Evolutionary conservation across 2,113 vertebrate genomes (phyloP), one percentile per base, ranked within the genome.

Genomic region (Brachionichthys hirsutus): DNA sequence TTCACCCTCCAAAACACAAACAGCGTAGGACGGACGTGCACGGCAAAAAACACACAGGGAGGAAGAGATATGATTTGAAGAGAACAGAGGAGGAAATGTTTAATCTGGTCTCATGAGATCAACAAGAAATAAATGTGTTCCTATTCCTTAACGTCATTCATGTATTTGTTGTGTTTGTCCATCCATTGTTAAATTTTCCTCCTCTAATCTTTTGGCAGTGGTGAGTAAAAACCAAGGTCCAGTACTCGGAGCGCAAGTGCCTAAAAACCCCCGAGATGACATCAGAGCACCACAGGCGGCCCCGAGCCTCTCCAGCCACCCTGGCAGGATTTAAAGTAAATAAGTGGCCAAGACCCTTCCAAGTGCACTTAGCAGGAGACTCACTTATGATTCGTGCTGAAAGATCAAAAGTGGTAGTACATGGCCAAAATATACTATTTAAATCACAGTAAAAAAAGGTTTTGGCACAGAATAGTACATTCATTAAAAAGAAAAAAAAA

Each of bases 1-100:
- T 82, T 88, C 78, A 84, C 80, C 70, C 78, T 84, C 75, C 74
- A 67, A 42, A 77, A 73, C 77, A 74, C 79, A 82, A 78, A 85
- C 81, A 81, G 42, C 56, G 73, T 54, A 77, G 51, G 59, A 47
- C 34, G 48, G 46, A 68, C 55, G n/a, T 18, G 14, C 47, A 69
- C 41, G 46, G 18, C 41, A 19, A 61, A 59, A 51, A 52, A 30
- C 1, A 4, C 41, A 69, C 38, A 64, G 12, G 44, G 4, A 70
- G 40, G 49, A 62, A n/a, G n/a, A n/a, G n/a, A n/a, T n/a, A n/a
- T n/a, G n/a, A 30, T 30, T 30, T 30, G 24, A 30, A 30, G 8
- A 2, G 24, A 30, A 30, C 24, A 22, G 53, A 49, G 7, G 16
- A 50, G 15, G 49, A n/a, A 42, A 61, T 40, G 59, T 62, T 34